These are phyloP conservation scores for Whitmania pigra DNA, from an alignment of 1,140 invertebrate species.

Conservation along the genomic window DNA sequence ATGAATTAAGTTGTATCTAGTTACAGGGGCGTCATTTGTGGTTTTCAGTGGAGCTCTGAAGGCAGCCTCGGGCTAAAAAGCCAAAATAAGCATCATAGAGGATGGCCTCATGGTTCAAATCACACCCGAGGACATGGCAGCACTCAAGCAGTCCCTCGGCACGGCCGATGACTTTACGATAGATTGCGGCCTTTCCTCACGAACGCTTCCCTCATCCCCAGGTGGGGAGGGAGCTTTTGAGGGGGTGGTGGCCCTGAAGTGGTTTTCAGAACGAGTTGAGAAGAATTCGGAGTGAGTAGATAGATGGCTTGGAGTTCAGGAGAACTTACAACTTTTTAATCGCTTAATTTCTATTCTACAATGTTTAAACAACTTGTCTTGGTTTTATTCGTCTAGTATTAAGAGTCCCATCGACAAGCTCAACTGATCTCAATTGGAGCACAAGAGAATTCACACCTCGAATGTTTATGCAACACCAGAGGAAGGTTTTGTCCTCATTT, in stretches of 20 bases:
- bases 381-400: neutral
- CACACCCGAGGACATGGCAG: slow-evolving; percentile 61
- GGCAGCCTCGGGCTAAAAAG: slow-evolving; percentile 61
- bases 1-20: slow-evolving; percentile 26
- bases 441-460: neutral
- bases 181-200: slow-evolving; percentile 44
- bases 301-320: neutral
- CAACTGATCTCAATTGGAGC: neutral
- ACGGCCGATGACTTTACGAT: slow-evolving; percentile 66
- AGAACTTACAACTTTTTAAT: neutral
- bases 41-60: slow-evolving; percentile 77
- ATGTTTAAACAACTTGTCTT: neutral
- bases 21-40: slow-evolving; percentile 62
- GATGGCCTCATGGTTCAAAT: slow-evolving; percentile 81
- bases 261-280: neutral
- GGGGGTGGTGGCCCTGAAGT: slow-evolving; percentile 13
- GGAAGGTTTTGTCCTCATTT: neutral
- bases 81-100: slow-evolving; percentile 75
- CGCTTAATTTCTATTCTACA: neutral
- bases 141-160: slow-evolving; percentile 58
- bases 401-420: slow-evolving; percentile 2
- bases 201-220: neutral
- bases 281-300: slow-evolving; percentile 1
- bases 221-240: slow-evolving; percentile 6
- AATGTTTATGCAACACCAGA: neutral